These are phyloP conservation scores for Anguilla pacifica DNA, from an alignment of 2,797 vertebrate species.

Conservation along the genomic window DNA sequence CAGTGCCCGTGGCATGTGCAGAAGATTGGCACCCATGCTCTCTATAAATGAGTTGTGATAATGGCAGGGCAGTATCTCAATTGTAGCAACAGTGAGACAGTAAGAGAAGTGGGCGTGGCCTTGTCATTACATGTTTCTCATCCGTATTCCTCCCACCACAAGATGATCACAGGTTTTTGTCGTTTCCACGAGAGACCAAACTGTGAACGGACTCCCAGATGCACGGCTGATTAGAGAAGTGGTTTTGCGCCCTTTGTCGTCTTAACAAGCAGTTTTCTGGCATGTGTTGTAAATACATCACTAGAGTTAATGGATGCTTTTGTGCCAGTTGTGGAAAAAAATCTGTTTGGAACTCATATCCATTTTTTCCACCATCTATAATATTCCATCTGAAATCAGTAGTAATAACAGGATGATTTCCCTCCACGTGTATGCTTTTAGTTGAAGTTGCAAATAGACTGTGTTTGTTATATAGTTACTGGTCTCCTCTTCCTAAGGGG, in stretches of 20 bases:
- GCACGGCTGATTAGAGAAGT: constrained; percentile 7
- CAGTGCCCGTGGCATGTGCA: background rate
- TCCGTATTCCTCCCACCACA: constrained; percentile 7
- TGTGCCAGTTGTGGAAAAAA: background rate
- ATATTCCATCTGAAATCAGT: background rate
- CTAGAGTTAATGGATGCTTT: background rate
- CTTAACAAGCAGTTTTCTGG: constrained; percentile 19
- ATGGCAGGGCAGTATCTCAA: constrained; percentile 8
- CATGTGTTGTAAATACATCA: background rate
- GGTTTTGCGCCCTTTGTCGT: constrained; percentile 14
- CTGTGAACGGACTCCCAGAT: background rate
- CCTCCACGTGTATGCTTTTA: background rate
- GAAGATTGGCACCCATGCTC: background rate
- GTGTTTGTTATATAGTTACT: background rate
- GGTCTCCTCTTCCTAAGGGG: background rate
- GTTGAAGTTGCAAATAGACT: background rate
- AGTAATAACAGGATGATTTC: background rate
- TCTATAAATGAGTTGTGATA: constrained; percentile 12
- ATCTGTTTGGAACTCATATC: background rate
- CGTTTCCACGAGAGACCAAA: background rate
- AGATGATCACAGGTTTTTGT: background rate
- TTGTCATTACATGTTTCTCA: constrained; percentile 7
- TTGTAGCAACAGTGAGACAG: background rate
- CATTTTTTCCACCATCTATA: background rate
- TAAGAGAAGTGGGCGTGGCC: background rate